phyloP scores from a whole-genome alignment of 2,888 invertebrate species.

The Molanna angustata region DNA sequence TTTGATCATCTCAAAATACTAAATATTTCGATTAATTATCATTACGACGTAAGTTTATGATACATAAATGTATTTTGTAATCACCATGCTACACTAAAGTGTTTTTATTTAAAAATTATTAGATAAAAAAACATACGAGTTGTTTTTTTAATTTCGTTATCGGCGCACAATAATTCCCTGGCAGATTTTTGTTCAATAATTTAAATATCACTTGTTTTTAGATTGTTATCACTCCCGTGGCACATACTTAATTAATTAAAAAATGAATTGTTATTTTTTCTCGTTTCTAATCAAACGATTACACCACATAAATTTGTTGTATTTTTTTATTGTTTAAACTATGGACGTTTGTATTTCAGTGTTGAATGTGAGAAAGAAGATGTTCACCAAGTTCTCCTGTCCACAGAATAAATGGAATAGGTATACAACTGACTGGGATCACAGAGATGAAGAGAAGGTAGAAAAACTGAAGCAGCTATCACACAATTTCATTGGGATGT shows the following conservation, averaged over 20 bases:
- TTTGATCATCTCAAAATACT: no score
- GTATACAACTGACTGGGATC: slow-evolving; percentile 53
- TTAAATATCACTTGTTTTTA: background rate
- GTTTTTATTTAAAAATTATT: no score
- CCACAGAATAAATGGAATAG: slow-evolving; percentile 48
- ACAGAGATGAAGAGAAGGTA: slow-evolving; percentile 64
- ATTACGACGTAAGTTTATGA: no score
- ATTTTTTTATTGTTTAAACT: slow-evolving; percentile 4
- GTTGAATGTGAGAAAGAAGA: background rate
- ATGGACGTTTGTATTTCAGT: background rate
- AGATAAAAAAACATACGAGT: no score
- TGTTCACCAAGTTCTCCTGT: slow-evolving; percentile 12
- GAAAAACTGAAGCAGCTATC: slow-evolving; percentile 71
- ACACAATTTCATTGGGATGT: slow-evolving; percentile 82
- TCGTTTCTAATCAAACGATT: background rate
- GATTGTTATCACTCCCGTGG: slow-evolving; percentile 13
- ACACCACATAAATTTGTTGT: background rate
- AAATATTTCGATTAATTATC: no score
- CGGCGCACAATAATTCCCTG: slow-evolving; percentile 3
- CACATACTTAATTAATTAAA: slow-evolving; percentile 9
- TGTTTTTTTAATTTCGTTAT: no score
- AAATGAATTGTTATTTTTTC: background rate
- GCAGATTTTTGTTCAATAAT: slow-evolving; percentile 4
- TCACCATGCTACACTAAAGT: no score
- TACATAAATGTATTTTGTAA: no score